phyloP scores from a whole-genome alignment of 2,888 invertebrate species.

The Rutpela maculata region DNA sequence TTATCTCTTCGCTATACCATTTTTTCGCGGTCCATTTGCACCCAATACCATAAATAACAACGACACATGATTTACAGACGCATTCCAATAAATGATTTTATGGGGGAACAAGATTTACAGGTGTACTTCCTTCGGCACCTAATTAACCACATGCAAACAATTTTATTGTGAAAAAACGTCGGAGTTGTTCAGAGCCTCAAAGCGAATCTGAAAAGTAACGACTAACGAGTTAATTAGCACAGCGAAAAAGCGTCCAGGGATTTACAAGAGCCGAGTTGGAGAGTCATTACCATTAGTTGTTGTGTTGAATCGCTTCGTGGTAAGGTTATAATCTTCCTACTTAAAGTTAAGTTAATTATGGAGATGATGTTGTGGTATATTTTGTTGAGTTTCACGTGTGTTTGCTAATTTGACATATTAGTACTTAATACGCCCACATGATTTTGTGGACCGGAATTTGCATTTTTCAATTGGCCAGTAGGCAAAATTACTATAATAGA shows the following conservation, averaged over 20 bases:
- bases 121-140: not conserved
- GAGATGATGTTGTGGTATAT: not conserved
- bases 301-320: not conserved
- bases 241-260: conserved; percentile 3
- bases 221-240: conserved; percentile 18
- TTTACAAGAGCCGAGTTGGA: conserved; percentile 7
- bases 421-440: not conserved
- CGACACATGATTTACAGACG: not conserved
- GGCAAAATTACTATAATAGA: no score
- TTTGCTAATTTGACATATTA: not conserved
- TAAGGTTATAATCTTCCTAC: not conserved
- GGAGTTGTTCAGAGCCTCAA: conserved; percentile 9
- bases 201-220: conserved; percentile 17
- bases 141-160: not conserved
- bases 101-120: conserved; percentile 7
- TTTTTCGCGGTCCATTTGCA: not conserved
- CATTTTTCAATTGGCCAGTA: no score
- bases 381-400: not conserved
- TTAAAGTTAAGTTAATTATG: conserved; percentile 2
- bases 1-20: not conserved
- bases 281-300: conserved; percentile 20
- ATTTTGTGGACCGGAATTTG: not conserved
- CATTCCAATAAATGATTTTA: not conserved
- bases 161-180: not conserved
- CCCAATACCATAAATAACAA: not conserved